Base-by-base conservation (phyloP, 1,140 invertebrate species). In the Colletes gigas region DNA sequence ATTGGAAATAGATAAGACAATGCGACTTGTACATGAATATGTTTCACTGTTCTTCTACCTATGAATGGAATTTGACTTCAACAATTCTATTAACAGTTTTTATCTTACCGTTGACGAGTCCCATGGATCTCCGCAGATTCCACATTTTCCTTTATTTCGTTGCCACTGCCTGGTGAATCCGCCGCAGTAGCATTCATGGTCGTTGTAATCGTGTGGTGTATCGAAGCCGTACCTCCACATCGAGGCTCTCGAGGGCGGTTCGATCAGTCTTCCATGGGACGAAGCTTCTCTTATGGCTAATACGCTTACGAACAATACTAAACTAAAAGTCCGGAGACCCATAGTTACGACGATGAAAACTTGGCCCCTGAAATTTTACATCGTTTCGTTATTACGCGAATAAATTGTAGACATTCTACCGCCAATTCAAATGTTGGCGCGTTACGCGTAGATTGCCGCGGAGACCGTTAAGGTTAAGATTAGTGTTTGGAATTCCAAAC, bases 171-270 rank as follows among this genome's bases (percentile, higher is more conserved):
- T 94, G 3, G 95, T 94, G 88, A 97, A 97, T 5, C 98, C 98
- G 4, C 98, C 98, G 90, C 98, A 98, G 91, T 97, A 98, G 3
- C 97, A 94, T 90, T 98, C 97, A 90, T 98, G 96, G 90, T 98
- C 98, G 89, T 98, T 98, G 93, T 98, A 98, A 90, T 96, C 95
- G 41, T 93, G 93, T 4, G 95, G 95, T 9, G 95, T 95, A 70
- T 94, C 90, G 88, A 95, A 96, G 15, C 95, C 95, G 82, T 94
- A 95, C 86, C 95, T 93, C 97, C 97, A 98, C 92, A 97, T 97
- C 0, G 96, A 96, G 8, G 97, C 96, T 78, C 97, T 94, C 19
- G 96, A 97, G 0, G 97, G 97, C 0, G 97, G 97, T 83, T 98
- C 97, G 15, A 97, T 96, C 30, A 98, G 94, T 85, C 97, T 94